Evolutionary conservation across 2,888 invertebrate genomes (phyloP).

Genomic region (Digitonthophagus gazella): DNA sequence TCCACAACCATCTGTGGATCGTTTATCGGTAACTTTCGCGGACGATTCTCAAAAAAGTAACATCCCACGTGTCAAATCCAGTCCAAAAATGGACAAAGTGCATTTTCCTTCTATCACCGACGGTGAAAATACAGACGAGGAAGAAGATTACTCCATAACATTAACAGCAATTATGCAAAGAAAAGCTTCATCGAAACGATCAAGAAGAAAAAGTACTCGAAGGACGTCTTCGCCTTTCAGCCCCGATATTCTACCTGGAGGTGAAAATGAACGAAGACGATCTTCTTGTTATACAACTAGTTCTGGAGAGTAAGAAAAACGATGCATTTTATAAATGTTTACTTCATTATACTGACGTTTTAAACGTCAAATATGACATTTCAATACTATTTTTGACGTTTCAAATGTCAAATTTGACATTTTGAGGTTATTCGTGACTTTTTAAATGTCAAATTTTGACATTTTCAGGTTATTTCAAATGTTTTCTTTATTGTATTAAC

Average conservation of each 20-base stretch:
- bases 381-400: too few relatives aligned
- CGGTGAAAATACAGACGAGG: constrained; percentile 61
- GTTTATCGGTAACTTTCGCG: constrained; percentile 72
- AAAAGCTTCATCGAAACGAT: constrained; percentile 70
- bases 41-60: constrained; percentile 51
- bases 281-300: constrained; percentile 82
- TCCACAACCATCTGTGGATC: constrained; percentile 68
- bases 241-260: constrained; percentile 50
- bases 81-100: constrained; percentile 41
- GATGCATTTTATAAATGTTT: background rate
- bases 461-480: too few relatives aligned
- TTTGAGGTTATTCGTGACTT: too few relatives aligned
- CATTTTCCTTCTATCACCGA: constrained; percentile 39
- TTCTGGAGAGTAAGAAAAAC: constrained; percentile 73
- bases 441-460: too few relatives aligned
- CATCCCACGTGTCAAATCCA: constrained; percentile 24
- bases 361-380: too few relatives aligned
- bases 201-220: constrained; percentile 62
- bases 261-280: constrained; percentile 54
- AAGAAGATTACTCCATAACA: constrained; percentile 84
- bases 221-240: constrained; percentile 62
- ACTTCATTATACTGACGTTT: background rate
- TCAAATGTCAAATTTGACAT: too few relatives aligned
- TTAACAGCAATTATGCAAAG: constrained; percentile 81
- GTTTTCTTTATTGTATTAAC: too few relatives aligned